Evolutionary conservation across 2,888 invertebrate species (phyloP).

Genomic region (Drosophila prolongata): DNA sequence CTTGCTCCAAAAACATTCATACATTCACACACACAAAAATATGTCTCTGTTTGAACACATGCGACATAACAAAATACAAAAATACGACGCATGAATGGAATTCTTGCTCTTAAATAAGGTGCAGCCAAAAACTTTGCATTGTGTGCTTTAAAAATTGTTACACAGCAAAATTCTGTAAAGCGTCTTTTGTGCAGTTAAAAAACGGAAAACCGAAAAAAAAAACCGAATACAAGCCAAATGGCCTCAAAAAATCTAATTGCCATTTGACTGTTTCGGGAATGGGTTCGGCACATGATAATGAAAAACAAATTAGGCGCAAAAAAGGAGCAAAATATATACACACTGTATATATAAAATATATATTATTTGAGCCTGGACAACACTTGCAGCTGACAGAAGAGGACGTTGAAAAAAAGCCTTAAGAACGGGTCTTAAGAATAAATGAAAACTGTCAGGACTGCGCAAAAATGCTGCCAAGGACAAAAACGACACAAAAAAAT

Average conservation of each 20-base stretch:
- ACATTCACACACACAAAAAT: slow-evolving; percentile 28
- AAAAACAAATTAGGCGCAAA: slow-evolving; percentile 72
- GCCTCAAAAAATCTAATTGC: slow-evolving; percentile 78
- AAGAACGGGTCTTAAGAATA: slow-evolving; percentile 52
- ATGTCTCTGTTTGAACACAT: slow-evolving; percentile 49
- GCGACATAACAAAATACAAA: slow-evolving; percentile 82
- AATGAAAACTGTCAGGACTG: slow-evolving; percentile 65
- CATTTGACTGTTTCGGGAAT: slow-evolving; percentile 68
- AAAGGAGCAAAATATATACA: slow-evolving; percentile 32
- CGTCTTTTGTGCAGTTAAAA: slow-evolving; percentile 53
- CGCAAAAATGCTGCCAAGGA: slow-evolving; percentile 58
- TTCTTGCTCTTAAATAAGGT: slow-evolving; percentile 50
- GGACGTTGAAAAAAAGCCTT: slow-evolving; percentile 26
- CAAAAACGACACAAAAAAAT: slow-evolving; percentile 41
- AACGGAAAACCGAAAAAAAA: slow-evolving; percentile 42
- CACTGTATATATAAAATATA: background rate
- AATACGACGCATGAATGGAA: slow-evolving; percentile 43
- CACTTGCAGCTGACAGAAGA: slow-evolving; percentile 71
- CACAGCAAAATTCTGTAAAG: slow-evolving; percentile 27
- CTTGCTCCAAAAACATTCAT: slow-evolving; percentile 14
- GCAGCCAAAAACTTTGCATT: slow-evolving; percentile 35
- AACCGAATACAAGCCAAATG: slow-evolving; percentile 54
- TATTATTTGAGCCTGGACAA: slow-evolving; percentile 63
- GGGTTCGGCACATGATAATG: slow-evolving; percentile 55
- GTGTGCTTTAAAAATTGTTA: slow-evolving; percentile 45